Evolutionary conservation across 2,797 vertebrate species (phyloP).

Genomic region (Forpus xanthops): DNA sequence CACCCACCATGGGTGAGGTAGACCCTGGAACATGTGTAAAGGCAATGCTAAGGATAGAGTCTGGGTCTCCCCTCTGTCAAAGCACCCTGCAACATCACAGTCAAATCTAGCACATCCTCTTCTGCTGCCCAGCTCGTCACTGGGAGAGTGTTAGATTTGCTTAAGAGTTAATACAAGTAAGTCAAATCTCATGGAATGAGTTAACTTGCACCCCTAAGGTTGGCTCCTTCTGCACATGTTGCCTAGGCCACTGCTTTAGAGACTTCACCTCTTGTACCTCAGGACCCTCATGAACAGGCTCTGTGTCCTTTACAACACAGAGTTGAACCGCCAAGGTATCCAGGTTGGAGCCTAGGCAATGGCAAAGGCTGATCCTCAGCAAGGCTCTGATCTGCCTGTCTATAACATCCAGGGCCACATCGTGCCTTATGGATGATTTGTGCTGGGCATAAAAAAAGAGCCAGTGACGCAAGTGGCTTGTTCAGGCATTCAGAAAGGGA

Average conservation of each 20-base stretch:
- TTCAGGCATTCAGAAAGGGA: not conserved
- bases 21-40: fast-evolving
- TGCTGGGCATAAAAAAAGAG: not conserved
- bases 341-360: not conserved
- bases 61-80: too few species aligned
- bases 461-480: not conserved
- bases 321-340: not conserved
- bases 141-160: fast-evolving
- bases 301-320: not conserved
- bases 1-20: fast-evolving
- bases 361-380: not conserved
- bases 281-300: not conserved
- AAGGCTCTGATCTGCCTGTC: not conserved
- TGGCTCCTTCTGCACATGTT: not conserved
- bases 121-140: not conserved
- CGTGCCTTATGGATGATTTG: not conserved
- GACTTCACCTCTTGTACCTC: not conserved
- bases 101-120: not conserved
- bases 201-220: not conserved
- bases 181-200: not conserved
- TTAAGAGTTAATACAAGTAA: not conserved
- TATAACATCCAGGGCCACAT: fast-evolving
- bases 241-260: fast-evolving
- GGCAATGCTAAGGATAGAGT: not conserved
- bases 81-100: not conserved